A percentile compares a stretch with the other conserved stretches of the same genome.
Conservation (phyloP, 2,113 vertebrate species). For the Cardinalis cardinalis region DNA sequence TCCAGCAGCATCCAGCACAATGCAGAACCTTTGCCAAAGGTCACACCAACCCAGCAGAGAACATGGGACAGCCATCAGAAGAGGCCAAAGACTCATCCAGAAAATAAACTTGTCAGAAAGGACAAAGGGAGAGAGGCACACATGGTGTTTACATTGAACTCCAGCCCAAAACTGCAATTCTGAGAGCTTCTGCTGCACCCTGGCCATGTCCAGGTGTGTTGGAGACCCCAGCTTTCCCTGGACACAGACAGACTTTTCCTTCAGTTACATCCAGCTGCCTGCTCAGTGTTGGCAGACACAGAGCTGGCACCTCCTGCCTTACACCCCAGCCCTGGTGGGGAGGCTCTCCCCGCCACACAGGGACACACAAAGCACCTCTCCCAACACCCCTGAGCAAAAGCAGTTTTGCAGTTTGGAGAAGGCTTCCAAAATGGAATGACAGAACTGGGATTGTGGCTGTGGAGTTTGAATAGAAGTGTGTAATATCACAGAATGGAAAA, state of each 20-base stretch:
- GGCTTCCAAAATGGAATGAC: background rate
- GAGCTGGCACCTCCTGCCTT: background rate
- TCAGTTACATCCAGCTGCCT: background rate
- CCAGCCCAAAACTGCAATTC: background rate
- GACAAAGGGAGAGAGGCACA: background rate
- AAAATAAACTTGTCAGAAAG: background rate
- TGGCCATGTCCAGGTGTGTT: rapidly evolving
- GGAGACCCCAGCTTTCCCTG: background rate
- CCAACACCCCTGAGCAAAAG: background rate
- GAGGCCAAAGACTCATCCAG: background rate
- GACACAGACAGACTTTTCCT: background rate
- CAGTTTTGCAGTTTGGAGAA: background rate
- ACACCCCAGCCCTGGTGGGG: rapidly evolving
- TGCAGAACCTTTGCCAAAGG: background rate
- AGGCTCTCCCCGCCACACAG: background rate
- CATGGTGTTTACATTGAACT: rapidly evolving
- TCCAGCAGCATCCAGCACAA: rapidly evolving
- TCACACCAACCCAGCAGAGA: background rate
- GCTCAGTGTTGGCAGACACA: background rate
- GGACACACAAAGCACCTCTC: background rate
- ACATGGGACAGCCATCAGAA: background rate
- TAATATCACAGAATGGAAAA: background rate
- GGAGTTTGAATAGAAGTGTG: background rate
- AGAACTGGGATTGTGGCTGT: background rate
- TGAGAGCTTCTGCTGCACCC: background rate